Percentiles rank a stretch among this genome's conserved stretches.
Conservation (phyloP, 2,797 vertebrate genomes). For the Microctenopoma lineatum region DNA sequence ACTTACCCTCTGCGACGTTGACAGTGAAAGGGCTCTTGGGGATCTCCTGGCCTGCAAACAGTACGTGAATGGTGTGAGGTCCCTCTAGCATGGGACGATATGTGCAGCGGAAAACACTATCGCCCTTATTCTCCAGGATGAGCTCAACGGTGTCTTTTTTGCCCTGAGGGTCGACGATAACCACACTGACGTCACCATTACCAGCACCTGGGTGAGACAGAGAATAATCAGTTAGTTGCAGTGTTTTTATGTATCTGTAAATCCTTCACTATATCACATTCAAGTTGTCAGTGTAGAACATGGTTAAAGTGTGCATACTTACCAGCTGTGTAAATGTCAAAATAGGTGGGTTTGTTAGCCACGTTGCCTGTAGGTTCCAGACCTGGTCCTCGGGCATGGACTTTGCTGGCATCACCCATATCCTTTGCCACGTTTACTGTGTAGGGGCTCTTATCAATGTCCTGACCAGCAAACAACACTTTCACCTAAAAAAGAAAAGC, state of each 20-base stretch:
- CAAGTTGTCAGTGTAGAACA: neutral
- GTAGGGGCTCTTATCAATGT: slow-evolving; percentile 94
- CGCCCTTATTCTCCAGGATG: slow-evolving; percentile 93
- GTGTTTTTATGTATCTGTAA: neutral
- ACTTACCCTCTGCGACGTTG: slow-evolving; percentile 92
- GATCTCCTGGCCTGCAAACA: slow-evolving; percentile 90
- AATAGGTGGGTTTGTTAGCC: slow-evolving; percentile 94
- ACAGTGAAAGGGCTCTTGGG: slow-evolving; percentile 93
- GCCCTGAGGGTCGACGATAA: slow-evolving; percentile 94
- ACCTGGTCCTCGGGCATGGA: slow-evolving; percentile 93
- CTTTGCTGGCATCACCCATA: slow-evolving; percentile 92
- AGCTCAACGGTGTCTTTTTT: slow-evolving; percentile 94
- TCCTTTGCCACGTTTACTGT: slow-evolving; percentile 90
- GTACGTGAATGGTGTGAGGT: slow-evolving; percentile 88
- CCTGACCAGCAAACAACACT: slow-evolving; percentile 96
- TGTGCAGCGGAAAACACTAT: slow-evolving; percentile 95
- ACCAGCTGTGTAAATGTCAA: slow-evolving; percentile 99
- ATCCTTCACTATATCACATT: slow-evolving; percentile 11
- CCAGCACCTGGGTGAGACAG: slow-evolving; percentile 87
- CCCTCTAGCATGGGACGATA: slow-evolving; percentile 91
- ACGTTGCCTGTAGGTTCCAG: slow-evolving; percentile 92
- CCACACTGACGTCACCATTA: slow-evolving; percentile 91
- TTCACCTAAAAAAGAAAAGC: slow-evolving; percentile 86
- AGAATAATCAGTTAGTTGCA: neutral
- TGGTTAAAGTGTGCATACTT: slow-evolving; percentile 23